Evolutionary conservation across 2,113 vertebrate species (phyloP).

Genomic region (Thinocorus orbignyianus): DNA sequence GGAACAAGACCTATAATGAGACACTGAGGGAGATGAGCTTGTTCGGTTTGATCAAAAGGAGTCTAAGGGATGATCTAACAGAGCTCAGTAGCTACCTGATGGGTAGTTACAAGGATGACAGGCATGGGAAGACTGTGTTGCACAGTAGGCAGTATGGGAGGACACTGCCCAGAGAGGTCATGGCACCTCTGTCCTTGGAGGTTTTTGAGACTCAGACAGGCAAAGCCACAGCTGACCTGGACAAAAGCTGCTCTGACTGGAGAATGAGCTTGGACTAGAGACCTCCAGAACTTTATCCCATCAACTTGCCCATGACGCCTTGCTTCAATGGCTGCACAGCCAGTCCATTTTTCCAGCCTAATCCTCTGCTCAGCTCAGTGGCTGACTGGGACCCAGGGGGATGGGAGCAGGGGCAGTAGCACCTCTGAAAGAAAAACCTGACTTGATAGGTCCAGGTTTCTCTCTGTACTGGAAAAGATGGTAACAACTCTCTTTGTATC

Average conservation of each 20-base stretch:
- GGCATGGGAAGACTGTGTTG: background rate
- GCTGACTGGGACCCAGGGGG: fast-evolving
- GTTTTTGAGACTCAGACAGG: background rate
- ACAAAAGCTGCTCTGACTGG: background rate
- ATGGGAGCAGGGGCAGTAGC: background rate
- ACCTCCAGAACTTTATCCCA: background rate
- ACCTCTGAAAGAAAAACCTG: background rate
- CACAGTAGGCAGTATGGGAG: background rate
- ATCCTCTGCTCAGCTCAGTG: background rate
- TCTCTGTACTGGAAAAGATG: background rate
- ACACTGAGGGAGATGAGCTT: background rate
- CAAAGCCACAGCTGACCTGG: background rate
- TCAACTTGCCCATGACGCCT: background rate
- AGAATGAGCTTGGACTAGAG: background rate
- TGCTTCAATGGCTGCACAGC: background rate
- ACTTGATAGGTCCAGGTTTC: background rate
- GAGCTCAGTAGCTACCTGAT: background rate
- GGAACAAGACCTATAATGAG: background rate
- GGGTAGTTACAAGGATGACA: background rate
- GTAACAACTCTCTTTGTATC: background rate
- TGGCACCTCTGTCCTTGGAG: background rate
- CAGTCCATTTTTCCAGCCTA: background rate
- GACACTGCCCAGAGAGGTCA: background rate
- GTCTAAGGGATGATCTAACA: background rate
- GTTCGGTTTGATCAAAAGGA: background rate